Evolutionary conservation across 2,888 invertebrate genomes (phyloP), one percentile per base, ranked within the genome.

Genomic region (Troides aeacus): DNA sequence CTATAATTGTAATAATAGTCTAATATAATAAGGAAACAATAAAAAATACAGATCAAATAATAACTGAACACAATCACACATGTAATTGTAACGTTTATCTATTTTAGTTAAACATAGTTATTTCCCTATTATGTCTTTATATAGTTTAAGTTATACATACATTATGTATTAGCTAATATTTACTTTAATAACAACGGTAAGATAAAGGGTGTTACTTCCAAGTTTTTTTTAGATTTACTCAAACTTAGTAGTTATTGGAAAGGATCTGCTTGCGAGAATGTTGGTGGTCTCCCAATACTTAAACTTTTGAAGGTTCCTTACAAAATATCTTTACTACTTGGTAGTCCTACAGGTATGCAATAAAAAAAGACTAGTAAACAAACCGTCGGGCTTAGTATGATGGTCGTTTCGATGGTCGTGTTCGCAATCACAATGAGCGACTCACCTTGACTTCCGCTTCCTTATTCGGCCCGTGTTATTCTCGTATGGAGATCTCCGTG

Each of bases 391-490:
- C 62, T 75, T 59, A 61, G 60, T 72, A 80, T 79, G 75, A 70
- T 64, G 66, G 72, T 71, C 73, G 66, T 73, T 77, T 73, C 71
- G 71, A 64, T 17, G 70, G 71, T 72, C 80, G 77, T 76, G 78
- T 75, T 74, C 73, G 74, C 70, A 76, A 76, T 80, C 71, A 76
- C 75, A 74, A 80, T 76, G 76, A 74, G 70, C 70, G 64, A 61
- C 70, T 65, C 70, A 70, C 69, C 64, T 64, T 66, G 69, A 63
- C 80, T 83, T 82, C 83, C 82, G 80, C 80, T 83, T 83, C 82
- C 81, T 79, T 72, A 74, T 77, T 71, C 70, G 61, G 64, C 58
- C 23, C 50, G 50, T 62, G 24, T 53, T 53, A 24, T 70, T 53
- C 68, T 68, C 24, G 57, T 69, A 68, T 66, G 63, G 70, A 62